Percentiles rank a stretch among this genome's conserved stretches.
phyloP scores from a whole-genome alignment of 2,888 invertebrate genomes.

The Caenorhabditis imperialis region DNA sequence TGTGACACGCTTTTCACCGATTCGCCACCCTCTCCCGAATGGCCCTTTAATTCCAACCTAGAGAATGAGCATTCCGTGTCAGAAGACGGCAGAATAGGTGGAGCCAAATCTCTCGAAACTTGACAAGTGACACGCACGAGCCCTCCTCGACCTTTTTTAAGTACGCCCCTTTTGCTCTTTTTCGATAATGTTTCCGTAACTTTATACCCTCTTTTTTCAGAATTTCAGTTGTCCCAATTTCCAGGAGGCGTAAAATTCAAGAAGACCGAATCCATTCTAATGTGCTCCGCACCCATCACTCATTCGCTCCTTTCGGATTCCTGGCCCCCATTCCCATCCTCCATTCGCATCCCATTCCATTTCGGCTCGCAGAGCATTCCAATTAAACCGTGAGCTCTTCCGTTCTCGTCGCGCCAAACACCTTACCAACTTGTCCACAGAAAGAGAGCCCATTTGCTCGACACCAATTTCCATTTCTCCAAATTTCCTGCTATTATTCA shows the following conservation, averaged over 20 bases:
- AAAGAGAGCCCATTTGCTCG: too few relatives aligned
- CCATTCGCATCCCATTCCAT: too few relatives aligned
- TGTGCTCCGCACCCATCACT: constrained; percentile 29
- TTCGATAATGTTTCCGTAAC: constrained; percentile 4
- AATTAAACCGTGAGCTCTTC: constrained; percentile 26
- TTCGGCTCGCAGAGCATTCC: not conserved
- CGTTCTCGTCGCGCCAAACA: constrained; percentile 2
- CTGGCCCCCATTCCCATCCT: not conserved
- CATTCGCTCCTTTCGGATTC: constrained; percentile 6
- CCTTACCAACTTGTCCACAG: constrained; percentile 18
- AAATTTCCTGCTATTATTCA: constrained; percentile 58
- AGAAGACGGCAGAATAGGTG: too few relatives aligned
- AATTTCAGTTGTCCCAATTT: too few relatives aligned
- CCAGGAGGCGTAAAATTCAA: too few relatives aligned
- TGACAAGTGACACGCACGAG: constrained; percentile 31
- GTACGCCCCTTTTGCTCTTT: constrained; percentile 3
- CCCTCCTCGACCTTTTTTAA: constrained; percentile 13
- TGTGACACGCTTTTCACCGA: constrained; percentile 53
- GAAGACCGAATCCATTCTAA: too few relatives aligned
- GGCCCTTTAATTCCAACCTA: too few relatives aligned
- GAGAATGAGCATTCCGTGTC: too few relatives aligned
- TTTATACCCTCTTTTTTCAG: too few relatives aligned
- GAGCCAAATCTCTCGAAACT: constrained; percentile 10
- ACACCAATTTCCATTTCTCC: constrained; percentile 47
- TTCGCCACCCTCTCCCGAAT: constrained; percentile 33